These are phyloP conservation scores for Zaprionus kolodkinae DNA, from an alignment of 1,140 invertebrate species.

Conservation along the genomic window DNA sequence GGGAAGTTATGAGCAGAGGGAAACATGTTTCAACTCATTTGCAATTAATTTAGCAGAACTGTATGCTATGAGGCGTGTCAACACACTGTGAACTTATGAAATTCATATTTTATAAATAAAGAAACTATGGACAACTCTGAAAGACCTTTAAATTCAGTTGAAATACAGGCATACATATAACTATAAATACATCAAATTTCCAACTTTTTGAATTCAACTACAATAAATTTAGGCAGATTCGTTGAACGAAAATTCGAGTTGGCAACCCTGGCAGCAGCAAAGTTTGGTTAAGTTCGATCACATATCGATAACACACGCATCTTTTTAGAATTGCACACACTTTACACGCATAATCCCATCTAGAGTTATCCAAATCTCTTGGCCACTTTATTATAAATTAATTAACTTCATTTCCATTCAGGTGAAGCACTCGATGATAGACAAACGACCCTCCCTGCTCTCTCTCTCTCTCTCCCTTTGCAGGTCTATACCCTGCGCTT, in stretches of 20 bases:
- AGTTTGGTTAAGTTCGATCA: not conserved
- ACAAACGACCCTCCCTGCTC: not conserved
- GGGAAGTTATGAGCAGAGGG: not conserved
- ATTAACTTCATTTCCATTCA: not conserved
- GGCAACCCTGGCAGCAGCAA: not conserved
- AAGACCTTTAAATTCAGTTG: no score
- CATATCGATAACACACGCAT: not conserved
- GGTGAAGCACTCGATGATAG: not conserved
- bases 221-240: no score
- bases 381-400: not conserved
- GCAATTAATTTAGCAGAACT: not conserved
- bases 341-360: not conserved
- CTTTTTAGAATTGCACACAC: not conserved
- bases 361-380: not conserved
- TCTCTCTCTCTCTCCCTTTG: not conserved
- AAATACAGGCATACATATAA: no score
- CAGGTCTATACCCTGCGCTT: slow-evolving; percentile 16
- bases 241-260: no score
- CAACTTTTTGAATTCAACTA: no score
- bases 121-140: no score
- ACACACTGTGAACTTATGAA: no score
- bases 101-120: no score
- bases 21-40: slow-evolving; percentile 1
- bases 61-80: not conserved
- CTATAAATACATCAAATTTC: no score